Evolutionary conservation across 2,888 invertebrate species (phyloP).

Genomic region (Platynereis dumerilii): DNA sequence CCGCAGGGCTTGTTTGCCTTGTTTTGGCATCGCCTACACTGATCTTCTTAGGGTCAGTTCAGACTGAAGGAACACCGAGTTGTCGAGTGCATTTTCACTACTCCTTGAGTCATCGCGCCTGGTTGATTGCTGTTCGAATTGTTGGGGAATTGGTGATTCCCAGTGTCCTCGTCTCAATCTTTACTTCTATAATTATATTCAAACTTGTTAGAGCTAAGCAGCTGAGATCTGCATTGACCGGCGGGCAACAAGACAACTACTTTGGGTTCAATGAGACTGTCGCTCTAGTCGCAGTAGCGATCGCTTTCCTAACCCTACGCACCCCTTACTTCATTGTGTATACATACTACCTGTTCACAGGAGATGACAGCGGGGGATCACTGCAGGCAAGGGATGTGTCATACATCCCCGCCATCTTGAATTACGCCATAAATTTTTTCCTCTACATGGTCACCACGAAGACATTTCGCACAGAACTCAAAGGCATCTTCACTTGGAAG

Average conservation of each 20-base stretch:
- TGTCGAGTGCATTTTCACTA: slow-evolving; percentile 6
- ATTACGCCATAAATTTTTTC: slow-evolving; percentile 15
- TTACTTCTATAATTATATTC: slow-evolving; percentile 16
- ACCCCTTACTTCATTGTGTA: slow-evolving; percentile 14
- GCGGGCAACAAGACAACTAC: slow-evolving; percentile 4
- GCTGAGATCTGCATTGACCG: neutral
- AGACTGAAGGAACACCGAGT: neutral
- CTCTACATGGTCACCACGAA: slow-evolving; percentile 9
- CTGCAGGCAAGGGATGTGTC: slow-evolving; percentile 9
- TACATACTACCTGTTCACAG: neutral
- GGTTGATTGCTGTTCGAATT: slow-evolving; percentile 1
- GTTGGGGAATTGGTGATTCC: slow-evolving; percentile 15
- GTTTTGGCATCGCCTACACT: slow-evolving; percentile 9
- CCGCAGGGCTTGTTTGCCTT: slow-evolving; percentile 5
- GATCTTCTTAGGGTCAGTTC: slow-evolving; percentile 5
- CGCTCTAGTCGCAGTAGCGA: slow-evolving; percentile 13
- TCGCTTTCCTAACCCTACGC: slow-evolving; percentile 12
- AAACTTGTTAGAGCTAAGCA: slow-evolving; percentile 4
- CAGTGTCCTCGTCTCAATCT: slow-evolving; percentile 16
- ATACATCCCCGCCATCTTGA: slow-evolving; percentile 10
- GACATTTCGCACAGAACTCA: slow-evolving; percentile 13
- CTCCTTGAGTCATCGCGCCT: neutral
- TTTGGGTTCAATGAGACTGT: slow-evolving; percentile 9
- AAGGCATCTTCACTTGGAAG: too few species aligned
- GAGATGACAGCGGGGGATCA: neutral